Conservation (phyloP, 2,113 vertebrate genomes). For the Copsychus sechellarum region DNA sequence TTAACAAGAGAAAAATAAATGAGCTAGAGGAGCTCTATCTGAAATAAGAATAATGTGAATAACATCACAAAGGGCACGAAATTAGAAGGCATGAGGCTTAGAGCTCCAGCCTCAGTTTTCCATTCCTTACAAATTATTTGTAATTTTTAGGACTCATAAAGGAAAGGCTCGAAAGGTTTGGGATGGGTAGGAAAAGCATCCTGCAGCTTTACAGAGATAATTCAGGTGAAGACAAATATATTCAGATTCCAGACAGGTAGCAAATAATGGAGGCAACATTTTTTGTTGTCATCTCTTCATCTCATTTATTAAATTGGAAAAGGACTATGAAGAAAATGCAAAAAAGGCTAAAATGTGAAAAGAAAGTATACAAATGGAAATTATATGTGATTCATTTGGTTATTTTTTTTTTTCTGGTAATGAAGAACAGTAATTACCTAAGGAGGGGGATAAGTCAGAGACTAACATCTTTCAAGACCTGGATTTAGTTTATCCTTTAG, state of each 20-base stretch:
- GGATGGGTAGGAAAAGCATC: not conserved
- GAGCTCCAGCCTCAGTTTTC: not conserved
- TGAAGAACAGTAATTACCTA: not conserved
- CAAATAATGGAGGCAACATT: not conserved
- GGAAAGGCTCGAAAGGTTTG: not conserved
- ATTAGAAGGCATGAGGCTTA: not conserved
- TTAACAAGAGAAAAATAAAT: not conserved
- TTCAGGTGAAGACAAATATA: not conserved
- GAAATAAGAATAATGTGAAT: not conserved
- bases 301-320: not conserved
- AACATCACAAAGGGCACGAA: not conserved
- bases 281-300: not conserved
- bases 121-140: not conserved
- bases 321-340: not conserved
- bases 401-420: not conserved
- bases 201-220: not conserved
- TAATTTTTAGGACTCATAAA: not conserved
- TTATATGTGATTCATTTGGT: not conserved
- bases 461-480: not conserved
- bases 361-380: not conserved
- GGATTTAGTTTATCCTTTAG: not conserved
- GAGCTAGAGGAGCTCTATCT: not conserved
- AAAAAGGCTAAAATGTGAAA: not conserved
- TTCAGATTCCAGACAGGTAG: not conserved
- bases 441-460: not conserved